Base-by-base conservation (phyloP, 2,888 invertebrate species). In the Acanthacorydalis orientalis region DNA sequence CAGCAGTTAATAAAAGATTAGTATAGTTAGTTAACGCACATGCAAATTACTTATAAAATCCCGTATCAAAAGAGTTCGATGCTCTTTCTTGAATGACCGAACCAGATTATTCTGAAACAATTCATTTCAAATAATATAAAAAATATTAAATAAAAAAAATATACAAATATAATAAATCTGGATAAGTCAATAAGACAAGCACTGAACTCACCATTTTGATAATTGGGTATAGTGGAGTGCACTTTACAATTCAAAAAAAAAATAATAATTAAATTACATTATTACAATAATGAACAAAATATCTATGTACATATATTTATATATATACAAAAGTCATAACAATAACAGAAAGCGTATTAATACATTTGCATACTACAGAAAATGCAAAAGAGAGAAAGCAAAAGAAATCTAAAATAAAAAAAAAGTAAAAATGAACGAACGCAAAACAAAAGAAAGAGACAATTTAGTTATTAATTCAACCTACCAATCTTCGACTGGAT, bases 401-500 rank as follows among this genome's bases (percentile, higher is more conserved):
- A 42, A 8, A 37, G 11, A 51, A 49, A 44, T 49, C 43, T 49
- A 14, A 49, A 43, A 40, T 33, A 33, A 38, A 31, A 31, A 41
- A 48, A 40, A 50, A 31, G 44, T 34, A 33, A 50, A 47, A 48
- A 15, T 47, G 44, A 44, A 33, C 23, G 12, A 51, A 43, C 16
- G 32, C 39, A 38, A 48, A 44, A 50, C 46, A 39, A 48, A 43
- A 38, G 15, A 50, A 42, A 50, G 11, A 46, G 31, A 45, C 34
- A 51, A 14, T 45, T 34, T 40, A 47, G 46, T 38, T 44, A 43
- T 37, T 37, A 48, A 43, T 14, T 63, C 64, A 65, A 79, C 79
- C 75, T 80, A 80, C 79, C 80, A 77, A 72, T 68, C 79, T 76
- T 60, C 78, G 73, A 68, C 67, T 72, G 64, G 72, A 65, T 68